Conservation (phyloP, 1,140 invertebrate genomes). For the Ptiloglossa arizonensis region DNA sequence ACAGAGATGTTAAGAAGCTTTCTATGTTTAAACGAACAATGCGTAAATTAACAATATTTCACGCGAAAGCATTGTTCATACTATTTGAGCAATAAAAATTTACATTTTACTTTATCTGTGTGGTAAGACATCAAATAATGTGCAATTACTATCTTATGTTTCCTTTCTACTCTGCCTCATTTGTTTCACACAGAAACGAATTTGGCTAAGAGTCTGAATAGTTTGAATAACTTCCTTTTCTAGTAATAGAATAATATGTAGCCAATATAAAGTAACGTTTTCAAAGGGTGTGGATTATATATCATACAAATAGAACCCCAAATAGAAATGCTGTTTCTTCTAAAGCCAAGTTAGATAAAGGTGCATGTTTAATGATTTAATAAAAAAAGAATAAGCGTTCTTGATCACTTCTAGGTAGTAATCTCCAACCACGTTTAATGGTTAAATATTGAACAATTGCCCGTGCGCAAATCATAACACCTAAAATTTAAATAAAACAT, state of each 20-base stretch:
- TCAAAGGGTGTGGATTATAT: constrained; percentile 65
- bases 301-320: constrained; percentile 72
- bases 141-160: constrained; percentile 34
- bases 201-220: constrained; percentile 52
- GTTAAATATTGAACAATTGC: constrained; percentile 94
- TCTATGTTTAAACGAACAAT: constrained; percentile 37
- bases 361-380: constrained; percentile 79
- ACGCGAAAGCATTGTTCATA: constrained; percentile 43
- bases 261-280: constrained; percentile 58
- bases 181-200: constrained; percentile 42
- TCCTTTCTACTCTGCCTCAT: constrained; percentile 25
- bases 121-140: constrained; percentile 58
- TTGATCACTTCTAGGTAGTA: constrained; percentile 91
- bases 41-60: constrained; percentile 44
- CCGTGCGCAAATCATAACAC: constrained; percentile 92
- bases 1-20: constrained; percentile 27
- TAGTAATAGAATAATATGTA: constrained; percentile 52
- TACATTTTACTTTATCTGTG: constrained; percentile 47
- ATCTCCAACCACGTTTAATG: constrained; percentile 94
- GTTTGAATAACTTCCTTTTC: constrained; percentile 33
- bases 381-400: constrained; percentile 94
- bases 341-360: constrained; percentile 67
- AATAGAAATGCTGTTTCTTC: constrained; percentile 72
- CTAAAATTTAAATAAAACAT: constrained; percentile 79
- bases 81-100: constrained; percentile 71